A percentile compares a stretch with the other conserved stretches of the same genome.
These are phyloP conservation scores for Drosophila anceps DNA, from an alignment of 2,888 invertebrate genomes.

Conservation along the genomic window DNA sequence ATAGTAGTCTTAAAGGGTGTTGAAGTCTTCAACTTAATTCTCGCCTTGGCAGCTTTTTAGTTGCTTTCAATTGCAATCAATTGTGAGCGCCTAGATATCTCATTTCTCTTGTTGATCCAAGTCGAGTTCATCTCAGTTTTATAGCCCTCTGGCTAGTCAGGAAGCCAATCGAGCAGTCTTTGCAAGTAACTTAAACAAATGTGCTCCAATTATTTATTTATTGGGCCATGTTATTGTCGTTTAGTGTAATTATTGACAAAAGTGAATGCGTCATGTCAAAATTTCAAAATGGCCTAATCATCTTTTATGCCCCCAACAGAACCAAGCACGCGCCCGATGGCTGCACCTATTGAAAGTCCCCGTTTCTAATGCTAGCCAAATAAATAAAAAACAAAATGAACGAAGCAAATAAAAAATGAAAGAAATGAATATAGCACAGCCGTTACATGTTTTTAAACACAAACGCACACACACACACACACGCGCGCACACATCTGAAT, in stretches of 20 bases:
- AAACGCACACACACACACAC: slow-evolving; percentile 27
- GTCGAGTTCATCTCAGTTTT: background rate
- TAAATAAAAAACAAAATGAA: slow-evolving; percentile 24
- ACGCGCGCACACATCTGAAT: slow-evolving; percentile 15
- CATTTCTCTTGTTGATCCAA: background rate
- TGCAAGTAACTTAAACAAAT: slow-evolving; percentile 24
- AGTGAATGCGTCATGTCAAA: slow-evolving; percentile 51
- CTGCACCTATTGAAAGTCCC: slow-evolving; percentile 73
- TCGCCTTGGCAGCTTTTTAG: no score
- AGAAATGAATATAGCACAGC: slow-evolving; percentile 49
- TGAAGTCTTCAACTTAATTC: background rate
- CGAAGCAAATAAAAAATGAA: slow-evolving; percentile 29
- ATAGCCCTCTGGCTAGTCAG: background rate
- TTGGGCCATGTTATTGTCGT: slow-evolving; percentile 64
- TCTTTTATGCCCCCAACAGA: slow-evolving; percentile 67
- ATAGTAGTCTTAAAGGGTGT: background rate
- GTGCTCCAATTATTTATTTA: slow-evolving; percentile 52
- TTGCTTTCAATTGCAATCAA: no score
- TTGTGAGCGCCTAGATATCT: background rate
- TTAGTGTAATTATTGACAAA: slow-evolving; percentile 67
- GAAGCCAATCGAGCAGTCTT: slow-evolving; percentile 13
- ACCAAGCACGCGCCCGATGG: slow-evolving; percentile 8
- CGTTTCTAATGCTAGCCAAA: slow-evolving; percentile 64
- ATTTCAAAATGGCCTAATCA: slow-evolving; percentile 74
- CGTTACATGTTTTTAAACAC: slow-evolving; percentile 63